These are phyloP conservation scores for Phocides pigmalion DNA, from an alignment of 1,140 invertebrate species.

Conservation along the genomic window DNA sequence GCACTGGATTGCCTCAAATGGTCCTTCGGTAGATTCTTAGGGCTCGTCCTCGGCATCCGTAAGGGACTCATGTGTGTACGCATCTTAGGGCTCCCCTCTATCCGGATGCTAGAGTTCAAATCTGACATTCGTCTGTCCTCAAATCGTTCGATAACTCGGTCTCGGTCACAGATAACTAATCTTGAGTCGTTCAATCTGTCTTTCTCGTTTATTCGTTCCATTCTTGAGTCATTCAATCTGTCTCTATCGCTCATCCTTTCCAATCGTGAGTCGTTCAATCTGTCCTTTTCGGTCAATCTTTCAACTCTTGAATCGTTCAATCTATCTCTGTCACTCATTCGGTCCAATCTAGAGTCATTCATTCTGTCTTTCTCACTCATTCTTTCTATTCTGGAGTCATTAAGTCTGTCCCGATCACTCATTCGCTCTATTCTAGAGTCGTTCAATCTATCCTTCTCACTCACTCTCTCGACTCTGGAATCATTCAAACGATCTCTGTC, in stretches of 20 bases:
- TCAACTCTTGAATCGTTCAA: constrained; percentile 42
- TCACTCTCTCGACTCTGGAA: constrained; percentile 40
- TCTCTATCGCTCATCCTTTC: constrained; percentile 38
- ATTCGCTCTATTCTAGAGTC: constrained; percentile 41
- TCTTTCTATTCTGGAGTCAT: constrained; percentile 33
- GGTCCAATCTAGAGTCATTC: constrained; percentile 39
- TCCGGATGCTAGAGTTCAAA: constrained; percentile 64
- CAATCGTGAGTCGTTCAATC: constrained; percentile 42
- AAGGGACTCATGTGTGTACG: constrained; percentile 63
- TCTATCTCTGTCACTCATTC: constrained; percentile 25
- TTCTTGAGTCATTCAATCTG: constrained; percentile 23
- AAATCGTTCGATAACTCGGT: constrained; percentile 36
- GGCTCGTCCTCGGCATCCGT: constrained; percentile 59
- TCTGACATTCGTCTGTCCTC: constrained; percentile 65
- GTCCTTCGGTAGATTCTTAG: constrained; percentile 59
- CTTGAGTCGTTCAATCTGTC: constrained; percentile 42
- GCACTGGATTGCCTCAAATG: constrained; percentile 59
- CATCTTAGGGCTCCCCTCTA: constrained; percentile 68
- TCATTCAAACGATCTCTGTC: constrained; percentile 46
- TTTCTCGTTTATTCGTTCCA: constrained; percentile 43
- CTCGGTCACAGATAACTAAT: constrained; percentile 1
- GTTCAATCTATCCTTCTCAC: constrained; percentile 43
- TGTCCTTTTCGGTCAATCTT: constrained; percentile 39
- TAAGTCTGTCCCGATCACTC: constrained; percentile 36
- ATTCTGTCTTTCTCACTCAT: constrained; percentile 43